Evolutionary conservation across 2,888 invertebrate genomes (phyloP).

Genomic region (Trissonchulus latispiculum): DNA sequence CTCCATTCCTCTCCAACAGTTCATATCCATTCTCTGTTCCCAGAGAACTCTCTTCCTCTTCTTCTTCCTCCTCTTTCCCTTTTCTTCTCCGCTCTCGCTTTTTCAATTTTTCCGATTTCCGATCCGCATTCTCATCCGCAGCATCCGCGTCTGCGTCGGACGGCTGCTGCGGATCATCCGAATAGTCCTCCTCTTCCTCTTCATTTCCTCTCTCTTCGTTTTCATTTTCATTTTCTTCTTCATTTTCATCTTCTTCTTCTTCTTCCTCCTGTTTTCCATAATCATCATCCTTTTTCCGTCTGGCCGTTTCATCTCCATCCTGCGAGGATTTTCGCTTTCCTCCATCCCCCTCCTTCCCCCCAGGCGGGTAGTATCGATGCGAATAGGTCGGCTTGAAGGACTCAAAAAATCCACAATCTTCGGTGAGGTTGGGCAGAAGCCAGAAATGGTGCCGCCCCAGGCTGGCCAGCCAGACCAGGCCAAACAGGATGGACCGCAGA

Average conservation of each 20-base stretch:
- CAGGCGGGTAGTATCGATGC: constrained; percentile 31
- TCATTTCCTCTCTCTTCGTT: constrained; percentile 20
- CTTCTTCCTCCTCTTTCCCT: background rate
- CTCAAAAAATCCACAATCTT: constrained; percentile 96
- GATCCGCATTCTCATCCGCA: background rate
- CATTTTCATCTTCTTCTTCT: constrained; percentile 22
- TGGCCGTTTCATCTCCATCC: constrained; percentile 19
- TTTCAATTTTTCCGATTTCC: background rate
- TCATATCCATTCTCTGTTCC: constrained; percentile 10
- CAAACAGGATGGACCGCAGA: constrained; percentile 79
- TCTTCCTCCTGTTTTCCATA: constrained; percentile 10
- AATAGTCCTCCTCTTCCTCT: constrained; percentile 26
- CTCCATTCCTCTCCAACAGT: background rate
- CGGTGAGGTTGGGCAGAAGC: constrained; percentile 96
- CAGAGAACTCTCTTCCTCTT: background rate
- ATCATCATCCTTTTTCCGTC: constrained; percentile 23
- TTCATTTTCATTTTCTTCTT: constrained; percentile 10
- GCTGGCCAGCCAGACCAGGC: constrained; percentile 73
- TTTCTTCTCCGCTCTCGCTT: background rate
- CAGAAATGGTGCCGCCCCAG: constrained; percentile 85
- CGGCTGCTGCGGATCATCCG: constrained; percentile 15
- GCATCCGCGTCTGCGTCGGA: background rate
- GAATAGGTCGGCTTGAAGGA: constrained; percentile 91
- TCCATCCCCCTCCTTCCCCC: background rate
- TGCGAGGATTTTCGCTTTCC: background rate